Percentiles rank a stretch among this genome's conserved stretches.
Conservation (phyloP, 2,797 vertebrate genomes). For the Cyprinella venusta region DNA sequence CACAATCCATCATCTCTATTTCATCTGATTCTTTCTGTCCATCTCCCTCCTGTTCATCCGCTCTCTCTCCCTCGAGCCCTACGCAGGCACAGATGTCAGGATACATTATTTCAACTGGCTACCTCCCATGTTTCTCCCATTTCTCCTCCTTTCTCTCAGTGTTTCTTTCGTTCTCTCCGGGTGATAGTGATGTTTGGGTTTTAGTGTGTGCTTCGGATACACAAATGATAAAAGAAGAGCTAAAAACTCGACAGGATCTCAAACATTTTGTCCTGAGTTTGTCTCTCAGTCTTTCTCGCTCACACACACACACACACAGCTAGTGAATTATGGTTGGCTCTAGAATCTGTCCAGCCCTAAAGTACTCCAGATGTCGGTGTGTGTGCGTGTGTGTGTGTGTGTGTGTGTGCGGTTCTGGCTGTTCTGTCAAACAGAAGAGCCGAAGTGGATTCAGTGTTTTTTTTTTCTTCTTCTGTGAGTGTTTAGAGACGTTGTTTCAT, state of each 20-base stretch:
- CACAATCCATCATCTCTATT: conserved; percentile 51
- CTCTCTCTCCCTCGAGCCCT: conserved; percentile 66
- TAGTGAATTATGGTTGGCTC: conserved; percentile 48
- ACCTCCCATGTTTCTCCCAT: conserved; percentile 64
- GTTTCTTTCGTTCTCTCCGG: background rate
- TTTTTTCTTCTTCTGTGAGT: conserved; percentile 11
- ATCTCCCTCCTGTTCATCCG: conserved; percentile 38
- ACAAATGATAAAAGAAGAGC: conserved; percentile 26
- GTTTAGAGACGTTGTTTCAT: conserved; percentile 29
- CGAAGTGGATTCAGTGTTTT: conserved; percentile 33
- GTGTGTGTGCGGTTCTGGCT: conserved; percentile 32
- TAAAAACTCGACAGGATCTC: background rate
- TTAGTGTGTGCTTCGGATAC: background rate
- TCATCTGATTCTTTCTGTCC: conserved; percentile 56
- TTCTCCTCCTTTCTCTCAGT: background rate
- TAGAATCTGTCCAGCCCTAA: conserved; percentile 52
- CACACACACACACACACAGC: background rate
- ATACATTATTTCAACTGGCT: conserved; percentile 78
- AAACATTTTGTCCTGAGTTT: conserved; percentile 30
- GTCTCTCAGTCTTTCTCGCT: background rate
- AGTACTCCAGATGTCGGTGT: conserved; percentile 57
- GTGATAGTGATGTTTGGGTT: conserved; percentile 2
- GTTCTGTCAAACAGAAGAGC: conserved; percentile 46
- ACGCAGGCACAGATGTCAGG: conserved; percentile 79
- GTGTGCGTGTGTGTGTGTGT: conserved; percentile 45